phyloP scores from a whole-genome alignment of 1,140 invertebrate genomes.

The Cotesia vestalis region DNA sequence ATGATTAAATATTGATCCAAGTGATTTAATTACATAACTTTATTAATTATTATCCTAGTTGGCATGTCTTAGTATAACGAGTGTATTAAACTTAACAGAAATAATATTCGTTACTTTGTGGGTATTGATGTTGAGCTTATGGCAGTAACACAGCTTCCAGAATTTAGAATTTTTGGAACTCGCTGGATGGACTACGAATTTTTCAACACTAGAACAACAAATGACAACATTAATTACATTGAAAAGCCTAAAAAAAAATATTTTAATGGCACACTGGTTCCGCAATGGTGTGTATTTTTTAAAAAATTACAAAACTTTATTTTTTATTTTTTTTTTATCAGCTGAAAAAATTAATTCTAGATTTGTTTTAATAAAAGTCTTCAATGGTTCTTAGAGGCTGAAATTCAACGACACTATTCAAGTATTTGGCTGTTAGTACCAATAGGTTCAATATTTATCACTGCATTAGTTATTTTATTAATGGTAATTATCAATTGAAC shows the following conservation, averaged over 20 bases:
- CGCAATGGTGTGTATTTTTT: conserved; percentile 44
- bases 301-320: neutral
- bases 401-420: conserved; percentile 52
- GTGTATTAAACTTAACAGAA: too few relatives aligned
- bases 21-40: neutral
- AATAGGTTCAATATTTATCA: conserved; percentile 52
- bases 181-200: neutral
- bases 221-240: neutral
- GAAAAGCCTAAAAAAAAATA: neutral
- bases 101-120: too few relatives aligned
- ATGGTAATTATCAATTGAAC: conserved; percentile 51
- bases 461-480: conserved; percentile 51
- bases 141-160: neutral
- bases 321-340: neutral
- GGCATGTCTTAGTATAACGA: too few relatives aligned
- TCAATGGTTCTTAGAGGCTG: conserved; percentile 44
- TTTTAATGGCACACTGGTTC: conserved; percentile 44
- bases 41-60: too few relatives aligned
- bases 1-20: neutral
- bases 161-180: neutral
- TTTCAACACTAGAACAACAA: neutral
- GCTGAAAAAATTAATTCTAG: neutral
- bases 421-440: conserved; percentile 53
- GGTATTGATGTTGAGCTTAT: too few relatives aligned
- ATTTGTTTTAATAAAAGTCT: conserved; percentile 30